phyloP scores from a whole-genome alignment of 2,113 vertebrate genomes.

The Centrocercus urophasianus region DNA sequence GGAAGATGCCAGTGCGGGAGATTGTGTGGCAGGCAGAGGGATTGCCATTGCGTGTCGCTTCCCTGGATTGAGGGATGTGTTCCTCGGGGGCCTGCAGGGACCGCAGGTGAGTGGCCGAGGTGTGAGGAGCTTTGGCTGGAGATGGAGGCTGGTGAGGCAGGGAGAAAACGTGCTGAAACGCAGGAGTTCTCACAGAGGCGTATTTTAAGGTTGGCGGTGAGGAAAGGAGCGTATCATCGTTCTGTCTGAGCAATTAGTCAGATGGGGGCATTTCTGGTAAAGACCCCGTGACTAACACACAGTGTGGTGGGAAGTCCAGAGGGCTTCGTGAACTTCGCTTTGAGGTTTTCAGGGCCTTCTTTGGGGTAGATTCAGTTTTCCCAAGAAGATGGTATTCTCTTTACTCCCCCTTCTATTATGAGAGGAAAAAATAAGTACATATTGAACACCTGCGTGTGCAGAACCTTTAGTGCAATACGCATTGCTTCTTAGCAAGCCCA shows the following conservation, averaged over 20 bases:
- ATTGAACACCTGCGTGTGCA: background rate
- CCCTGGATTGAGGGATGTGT: background rate
- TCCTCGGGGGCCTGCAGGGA: background rate
- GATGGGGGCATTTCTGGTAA: background rate
- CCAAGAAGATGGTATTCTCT: background rate
- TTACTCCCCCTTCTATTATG: background rate
- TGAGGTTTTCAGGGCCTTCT: background rate
- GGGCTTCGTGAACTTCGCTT: background rate
- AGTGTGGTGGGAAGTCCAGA: background rate
- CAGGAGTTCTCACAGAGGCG: background rate
- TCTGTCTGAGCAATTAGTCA: background rate
- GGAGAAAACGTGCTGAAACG: background rate
- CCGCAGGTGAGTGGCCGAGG: background rate
- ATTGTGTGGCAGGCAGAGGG: accelerated
- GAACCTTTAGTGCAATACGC: background rate
- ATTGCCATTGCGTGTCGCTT: background rate
- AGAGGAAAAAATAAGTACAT: too few relatives aligned
- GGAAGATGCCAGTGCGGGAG: background rate
- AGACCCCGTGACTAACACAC: background rate
- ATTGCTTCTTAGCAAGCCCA: background rate
- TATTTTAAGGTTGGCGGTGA: background rate
- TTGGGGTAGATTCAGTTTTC: background rate
- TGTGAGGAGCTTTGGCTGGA: accelerated
- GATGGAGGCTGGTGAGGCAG: background rate
- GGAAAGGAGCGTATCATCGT: background rate